These are phyloP conservation scores for Lordiphosa stackelbergi DNA, from an alignment of 1,140 invertebrate genomes.

Conservation along the genomic window DNA sequence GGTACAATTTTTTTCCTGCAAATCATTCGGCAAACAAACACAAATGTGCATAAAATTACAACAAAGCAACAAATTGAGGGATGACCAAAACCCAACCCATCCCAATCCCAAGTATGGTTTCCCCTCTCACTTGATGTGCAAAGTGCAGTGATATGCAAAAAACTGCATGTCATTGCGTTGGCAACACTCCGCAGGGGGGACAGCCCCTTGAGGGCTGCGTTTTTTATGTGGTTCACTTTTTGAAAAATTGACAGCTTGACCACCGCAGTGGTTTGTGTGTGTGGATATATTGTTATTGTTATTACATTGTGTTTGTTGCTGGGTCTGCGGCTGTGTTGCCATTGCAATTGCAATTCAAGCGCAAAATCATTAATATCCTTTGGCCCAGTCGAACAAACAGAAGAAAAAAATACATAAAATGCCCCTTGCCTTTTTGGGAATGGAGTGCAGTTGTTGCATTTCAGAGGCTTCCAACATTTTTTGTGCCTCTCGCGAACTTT, in stretches of 20 bases:
- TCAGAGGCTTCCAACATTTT: conserved; percentile 60
- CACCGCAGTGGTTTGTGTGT: conserved; percentile 40
- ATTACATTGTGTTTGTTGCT: conserved; percentile 34
- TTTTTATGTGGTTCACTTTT: conserved; percentile 68
- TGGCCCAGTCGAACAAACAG: conserved; percentile 19
- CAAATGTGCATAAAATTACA: conserved; percentile 73
- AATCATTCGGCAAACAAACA: conserved; percentile 74
- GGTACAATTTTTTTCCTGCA: conserved; percentile 53
- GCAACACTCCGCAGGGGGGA: conserved; percentile 34
- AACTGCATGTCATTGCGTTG: conserved; percentile 74
- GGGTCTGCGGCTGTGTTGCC: conserved; percentile 23
- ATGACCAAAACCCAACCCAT: conserved; percentile 36
- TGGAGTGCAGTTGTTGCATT: conserved; percentile 35
- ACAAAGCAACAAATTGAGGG: conserved; percentile 70
- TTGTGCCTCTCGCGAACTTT: conserved; percentile 20
- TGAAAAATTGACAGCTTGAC: conserved; percentile 72
- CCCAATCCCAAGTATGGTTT: conserved; percentile 51
- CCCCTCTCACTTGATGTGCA: conserved; percentile 6
- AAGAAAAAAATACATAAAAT: background rate
- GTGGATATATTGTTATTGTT: conserved; percentile 50
- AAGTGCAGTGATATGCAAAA: conserved; percentile 72
- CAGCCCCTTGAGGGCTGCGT: conserved; percentile 5
- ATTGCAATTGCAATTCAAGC: conserved; percentile 72
- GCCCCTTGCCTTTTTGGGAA: conserved; percentile 25
- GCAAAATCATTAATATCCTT: conserved; percentile 77